Percentiles rank a stretch among this genome's conserved stretches.
phyloP scores from a whole-genome alignment of 2,797 vertebrate genomes.

The Pipistrellus nathusii region DNA sequence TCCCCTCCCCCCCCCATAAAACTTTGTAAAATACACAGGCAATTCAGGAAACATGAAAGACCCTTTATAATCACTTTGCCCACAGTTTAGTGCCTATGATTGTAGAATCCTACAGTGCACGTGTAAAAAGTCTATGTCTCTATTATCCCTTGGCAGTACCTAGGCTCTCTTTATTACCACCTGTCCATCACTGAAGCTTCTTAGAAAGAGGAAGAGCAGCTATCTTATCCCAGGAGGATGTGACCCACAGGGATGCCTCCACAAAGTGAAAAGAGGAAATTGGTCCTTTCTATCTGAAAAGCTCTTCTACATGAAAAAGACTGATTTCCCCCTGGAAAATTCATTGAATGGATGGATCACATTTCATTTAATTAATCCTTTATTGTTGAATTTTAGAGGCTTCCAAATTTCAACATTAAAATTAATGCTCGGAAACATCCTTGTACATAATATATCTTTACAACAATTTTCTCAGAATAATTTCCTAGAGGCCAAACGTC shows the following conservation, averaged over 20 bases:
- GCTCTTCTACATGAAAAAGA: not conserved
- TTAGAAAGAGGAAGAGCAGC: not conserved
- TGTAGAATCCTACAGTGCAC: not conserved
- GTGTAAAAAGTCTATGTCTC: not conserved
- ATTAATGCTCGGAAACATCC: not conserved
- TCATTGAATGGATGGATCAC: not conserved
- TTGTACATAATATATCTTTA: not conserved
- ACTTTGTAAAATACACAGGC: constrained; percentile 2
- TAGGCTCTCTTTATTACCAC: not conserved
- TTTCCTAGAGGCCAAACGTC: not conserved
- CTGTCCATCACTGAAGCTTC: not conserved
- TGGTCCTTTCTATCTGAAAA: not conserved
- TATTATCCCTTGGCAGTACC: not conserved
- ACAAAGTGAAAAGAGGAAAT: not conserved
- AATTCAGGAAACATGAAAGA: not conserved
- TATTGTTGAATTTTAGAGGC: constrained; percentile 32
- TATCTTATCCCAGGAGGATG: not conserved
- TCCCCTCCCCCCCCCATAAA: not conserved
- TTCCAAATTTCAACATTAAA: constrained; percentile 35
- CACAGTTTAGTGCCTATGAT: not conserved
- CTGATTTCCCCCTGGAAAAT: not conserved
- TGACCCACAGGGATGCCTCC: not conserved
- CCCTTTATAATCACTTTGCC: not conserved
- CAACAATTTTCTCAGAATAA: not conserved
- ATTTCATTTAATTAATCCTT: constrained; percentile 8